Evolutionary conservation across 2,113 vertebrate genomes (phyloP).

Genomic region (Apistogramma diplotaenia): DNA sequence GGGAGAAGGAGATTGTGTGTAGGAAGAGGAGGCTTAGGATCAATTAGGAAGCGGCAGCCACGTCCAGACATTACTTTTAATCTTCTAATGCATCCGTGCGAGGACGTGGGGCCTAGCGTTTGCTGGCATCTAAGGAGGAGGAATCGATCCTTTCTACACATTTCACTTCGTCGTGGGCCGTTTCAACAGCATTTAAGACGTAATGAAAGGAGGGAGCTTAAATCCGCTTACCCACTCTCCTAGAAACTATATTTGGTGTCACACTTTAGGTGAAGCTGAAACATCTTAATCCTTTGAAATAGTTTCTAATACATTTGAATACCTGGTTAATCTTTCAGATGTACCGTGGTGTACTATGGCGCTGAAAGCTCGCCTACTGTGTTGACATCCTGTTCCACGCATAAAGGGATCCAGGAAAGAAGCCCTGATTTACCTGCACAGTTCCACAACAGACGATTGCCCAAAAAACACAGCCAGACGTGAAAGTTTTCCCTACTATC

Average conservation of each 20-base stretch:
- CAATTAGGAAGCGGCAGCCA: conserved; percentile 74
- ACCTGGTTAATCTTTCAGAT: conserved; percentile 67
- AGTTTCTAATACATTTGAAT: conserved; percentile 74
- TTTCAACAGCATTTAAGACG: conserved; percentile 59
- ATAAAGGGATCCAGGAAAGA: conserved; percentile 17
- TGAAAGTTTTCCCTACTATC: not conserved
- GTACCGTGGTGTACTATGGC: conserved; percentile 44
- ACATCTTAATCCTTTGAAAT: conserved; percentile 74
- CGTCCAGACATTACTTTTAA: conserved; percentile 78
- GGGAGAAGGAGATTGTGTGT: conserved; percentile 24
- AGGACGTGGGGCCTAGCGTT: conserved; percentile 56
- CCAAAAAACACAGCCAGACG: conserved; percentile 29
- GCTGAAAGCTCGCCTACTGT: conserved; percentile 40
- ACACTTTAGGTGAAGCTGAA: conserved; percentile 62
- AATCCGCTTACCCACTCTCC: conserved; percentile 64
- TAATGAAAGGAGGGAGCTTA: conserved; percentile 56
- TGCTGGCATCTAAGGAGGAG: conserved; percentile 61
- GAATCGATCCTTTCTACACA: conserved; percentile 70
- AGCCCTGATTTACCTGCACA: conserved; percentile 43
- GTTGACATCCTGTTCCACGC: conserved; percentile 54
- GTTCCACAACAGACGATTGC: conserved; percentile 5
- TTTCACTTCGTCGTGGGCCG: conserved; percentile 40
- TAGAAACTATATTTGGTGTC: conserved; percentile 65
- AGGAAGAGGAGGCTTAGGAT: conserved; percentile 58
- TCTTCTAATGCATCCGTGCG: conserved; percentile 77